A percentile compares a stretch with the other conserved stretches of the same genome.
Conservation (phyloP, 2,113 vertebrate genomes). For the Xiphophorus hellerii region DNA sequence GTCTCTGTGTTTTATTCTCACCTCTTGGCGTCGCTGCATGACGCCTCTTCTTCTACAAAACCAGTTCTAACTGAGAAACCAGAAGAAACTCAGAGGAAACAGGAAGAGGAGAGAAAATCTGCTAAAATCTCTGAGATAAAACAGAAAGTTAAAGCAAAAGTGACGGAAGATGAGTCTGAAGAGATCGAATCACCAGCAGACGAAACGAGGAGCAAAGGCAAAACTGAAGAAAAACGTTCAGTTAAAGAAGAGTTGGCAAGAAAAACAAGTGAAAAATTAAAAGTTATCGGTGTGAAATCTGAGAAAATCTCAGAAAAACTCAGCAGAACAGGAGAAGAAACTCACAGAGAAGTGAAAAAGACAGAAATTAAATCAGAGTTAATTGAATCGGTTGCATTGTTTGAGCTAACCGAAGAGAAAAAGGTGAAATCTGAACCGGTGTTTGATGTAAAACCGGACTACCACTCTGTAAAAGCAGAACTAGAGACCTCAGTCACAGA, state of each 20-base stretch:
- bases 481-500: conserved; percentile 38
- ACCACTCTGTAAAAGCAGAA: not conserved
- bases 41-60: conserved; percentile 62
- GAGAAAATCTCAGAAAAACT: not conserved
- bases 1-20: conserved; percentile 66
- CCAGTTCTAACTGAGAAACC: conserved; percentile 22
- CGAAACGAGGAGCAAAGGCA: not conserved
- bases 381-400: no score
- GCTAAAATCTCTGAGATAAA: conserved; percentile 26
- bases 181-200: not conserved
- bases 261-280: conserved; percentile 1
- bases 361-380: not conserved
- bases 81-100: conserved; percentile 37
- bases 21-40: conserved; percentile 71
- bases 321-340: not conserved
- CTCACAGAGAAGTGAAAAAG: not conserved
- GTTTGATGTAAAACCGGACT: not conserved
- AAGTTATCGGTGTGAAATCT: conserved; percentile 1
- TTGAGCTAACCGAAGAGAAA: not conserved
- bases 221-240: not conserved
- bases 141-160: not conserved
- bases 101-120: conserved; percentile 52
- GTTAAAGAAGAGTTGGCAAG: not conserved
- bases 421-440: not conserved
- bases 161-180: conserved; percentile 7